Base-by-base conservation (phyloP, 2,888 invertebrate species). In the Coenonympha glycerion region DNA sequence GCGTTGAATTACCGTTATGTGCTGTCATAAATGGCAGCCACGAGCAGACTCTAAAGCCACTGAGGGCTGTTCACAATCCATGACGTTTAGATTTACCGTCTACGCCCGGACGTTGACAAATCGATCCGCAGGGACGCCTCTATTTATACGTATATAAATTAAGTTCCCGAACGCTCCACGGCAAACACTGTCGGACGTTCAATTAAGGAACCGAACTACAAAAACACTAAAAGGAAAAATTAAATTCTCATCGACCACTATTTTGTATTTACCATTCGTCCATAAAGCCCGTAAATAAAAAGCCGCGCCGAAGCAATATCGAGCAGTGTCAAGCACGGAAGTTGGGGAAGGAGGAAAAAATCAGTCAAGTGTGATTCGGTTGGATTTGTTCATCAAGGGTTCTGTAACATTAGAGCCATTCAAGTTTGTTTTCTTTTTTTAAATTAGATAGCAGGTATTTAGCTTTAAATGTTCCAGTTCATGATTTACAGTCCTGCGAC, bases 281-380 rank as follows among this genome's bases (percentile, higher is more conserved):
- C 54, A 66, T 64, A 73, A 70, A 64, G 68, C 66, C 61, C 63
- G 78, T 77, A 74, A 78, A 79, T 75, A 78, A 77, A 76, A 79
- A 71, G 68, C 66, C 61, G 64, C 63, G 66, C 69, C 68, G 70
- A 66, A 66, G 71, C 75, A 77, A 80, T 80, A 79, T 79, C 71
- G 74, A 68, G 72, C 70, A 70, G 73, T 57, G 61, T 64, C 64
- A 67, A 64, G 64, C 60, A 55, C 61, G 61, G 61, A 63, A 65
- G 63, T 59, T 62, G 56, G 55, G 62, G 70, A 63, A 65, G 66
- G 22, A 22, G 24, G 24, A 39, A 11, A 39, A 63, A 66, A 30
- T n/a, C n/a, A n/a, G n/a, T n/a, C n/a, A n/a, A n/a, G n/a, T n/a
- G n/a, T n/a, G n/a, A n/a, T n/a, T n/a, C n/a, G n/a, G n/a, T n/a